A percentile compares a stretch with the other conserved stretches of the same genome.
Evolutionary conservation across 2,797 vertebrate genomes (phyloP).

Genomic region (Ctenopoma kingsleyae): DNA sequence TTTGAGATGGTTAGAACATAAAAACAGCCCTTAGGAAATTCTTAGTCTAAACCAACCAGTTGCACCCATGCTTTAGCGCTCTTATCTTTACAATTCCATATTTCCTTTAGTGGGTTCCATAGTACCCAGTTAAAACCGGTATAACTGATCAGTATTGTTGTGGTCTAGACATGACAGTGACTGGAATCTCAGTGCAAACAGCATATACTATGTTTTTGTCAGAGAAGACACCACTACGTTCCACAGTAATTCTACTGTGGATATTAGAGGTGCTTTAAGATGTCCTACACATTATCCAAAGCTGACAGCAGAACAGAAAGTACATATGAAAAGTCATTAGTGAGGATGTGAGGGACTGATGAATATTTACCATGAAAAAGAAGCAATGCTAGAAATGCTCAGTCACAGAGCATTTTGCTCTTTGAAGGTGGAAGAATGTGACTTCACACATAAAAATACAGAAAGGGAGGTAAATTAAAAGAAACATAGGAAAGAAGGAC

Average conservation of each 20-base stretch:
- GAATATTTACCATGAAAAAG: background rate
- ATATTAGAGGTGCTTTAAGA: background rate
- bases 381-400: background rate
- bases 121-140: constrained; percentile 22
- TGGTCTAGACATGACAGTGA: constrained; percentile 44
- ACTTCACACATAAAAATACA: constrained; percentile 6
- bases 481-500: background rate
- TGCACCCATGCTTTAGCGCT: background rate
- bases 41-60: background rate
- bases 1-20: background rate
- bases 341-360: background rate
- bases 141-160: constrained; percentile 45
- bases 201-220: constrained; percentile 17
- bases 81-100: constrained; percentile 3
- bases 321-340: background rate
- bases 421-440: background rate
- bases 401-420: constrained; percentile 1
- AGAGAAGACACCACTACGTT: background rate
- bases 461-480: constrained; percentile 3
- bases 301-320: constrained; percentile 16
- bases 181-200: constrained; percentile 39
- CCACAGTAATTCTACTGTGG: too few species aligned
- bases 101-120: constrained; percentile 16
- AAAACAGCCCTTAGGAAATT: background rate
- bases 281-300: background rate